These are phyloP conservation scores for Orius laevigatus DNA, from an alignment of 1,140 invertebrate genomes.

Conservation along the genomic window DNA sequence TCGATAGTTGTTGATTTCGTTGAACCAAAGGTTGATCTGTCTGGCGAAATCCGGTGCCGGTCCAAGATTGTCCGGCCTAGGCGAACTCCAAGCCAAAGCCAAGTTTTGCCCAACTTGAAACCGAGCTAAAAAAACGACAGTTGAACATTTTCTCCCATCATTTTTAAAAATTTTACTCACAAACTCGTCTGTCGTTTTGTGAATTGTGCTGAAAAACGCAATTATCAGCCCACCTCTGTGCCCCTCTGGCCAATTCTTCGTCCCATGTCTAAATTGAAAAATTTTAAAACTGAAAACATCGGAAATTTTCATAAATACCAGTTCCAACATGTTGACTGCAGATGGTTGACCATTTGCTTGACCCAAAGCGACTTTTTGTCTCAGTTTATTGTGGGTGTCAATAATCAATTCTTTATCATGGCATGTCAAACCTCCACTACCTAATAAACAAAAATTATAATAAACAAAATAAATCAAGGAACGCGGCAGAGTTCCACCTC, in stretches of 20 bases:
- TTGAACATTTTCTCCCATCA: slow-evolving; percentile 1
- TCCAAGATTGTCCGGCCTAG: slow-evolving; percentile 38
- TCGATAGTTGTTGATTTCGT: slow-evolving; percentile 55
- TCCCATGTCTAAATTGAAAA: slow-evolving; percentile 50
- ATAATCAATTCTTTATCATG: slow-evolving; percentile 57
- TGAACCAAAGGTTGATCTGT: slow-evolving; percentile 62
- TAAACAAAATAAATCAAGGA: background rate
- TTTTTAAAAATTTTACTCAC: slow-evolving; percentile 31
- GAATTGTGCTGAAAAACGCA: slow-evolving; percentile 60
- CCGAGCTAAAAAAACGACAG: slow-evolving; percentile 30
- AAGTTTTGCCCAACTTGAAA: slow-evolving; percentile 72
- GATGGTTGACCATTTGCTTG: slow-evolving; percentile 53
- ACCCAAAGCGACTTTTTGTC: slow-evolving; percentile 61
- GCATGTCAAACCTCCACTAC: slow-evolving; percentile 44
- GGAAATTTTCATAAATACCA: slow-evolving; percentile 34
- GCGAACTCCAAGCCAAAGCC: slow-evolving; percentile 52
- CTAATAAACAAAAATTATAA: slow-evolving; percentile 29
- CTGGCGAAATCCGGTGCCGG: slow-evolving; percentile 50
- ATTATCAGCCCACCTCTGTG: slow-evolving; percentile 66
- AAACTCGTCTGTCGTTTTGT: slow-evolving; percentile 30
- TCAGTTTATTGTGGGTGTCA: slow-evolving; percentile 58
- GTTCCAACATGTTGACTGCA: slow-evolving; percentile 64
- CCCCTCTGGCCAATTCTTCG: slow-evolving; percentile 60
- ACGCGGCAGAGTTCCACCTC: too few relatives aligned
- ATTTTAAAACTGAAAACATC: background rate